These are phyloP conservation scores for Sarcophaga bullata DNA, from an alignment of 1,140 invertebrate species.

Conservation along the genomic window DNA sequence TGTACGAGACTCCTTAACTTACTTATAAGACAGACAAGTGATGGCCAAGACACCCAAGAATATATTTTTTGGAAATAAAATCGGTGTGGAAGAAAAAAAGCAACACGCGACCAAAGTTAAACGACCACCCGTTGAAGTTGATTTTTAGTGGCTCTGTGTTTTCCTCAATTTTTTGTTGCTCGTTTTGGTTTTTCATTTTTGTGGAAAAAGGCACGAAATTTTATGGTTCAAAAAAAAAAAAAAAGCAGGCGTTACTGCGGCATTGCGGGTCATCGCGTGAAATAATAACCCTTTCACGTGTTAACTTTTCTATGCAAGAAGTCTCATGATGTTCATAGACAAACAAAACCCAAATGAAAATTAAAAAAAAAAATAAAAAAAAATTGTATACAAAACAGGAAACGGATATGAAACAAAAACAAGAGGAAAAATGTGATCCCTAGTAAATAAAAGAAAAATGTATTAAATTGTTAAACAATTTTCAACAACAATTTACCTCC, in stretches of 20 bases:
- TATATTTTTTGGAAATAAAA: too few species aligned
- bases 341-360: not conserved
- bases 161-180: not conserved
- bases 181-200: not conserved
- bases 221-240: constrained; percentile 35
- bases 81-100: not conserved
- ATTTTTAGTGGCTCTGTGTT: not conserved
- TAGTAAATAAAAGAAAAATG: constrained; percentile 31
- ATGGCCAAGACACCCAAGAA: not conserved
- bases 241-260: constrained; percentile 42
- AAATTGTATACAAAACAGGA: constrained; percentile 32
- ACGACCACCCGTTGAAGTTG: constrained; percentile 33
- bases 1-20: not conserved
- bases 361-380: not conserved
- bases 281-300: constrained; percentile 51
- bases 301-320: constrained; percentile 43
- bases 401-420: constrained; percentile 29
- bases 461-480: constrained; percentile 29
- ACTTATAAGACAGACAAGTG: not conserved
- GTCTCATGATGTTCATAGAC: constrained; percentile 24
- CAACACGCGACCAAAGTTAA: constrained; percentile 35
- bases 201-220: constrained; percentile 31
- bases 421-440: constrained; percentile 1
- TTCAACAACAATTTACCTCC: not conserved
- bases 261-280: constrained; percentile 54